Evolutionary conservation across 2,888 invertebrate species (phyloP), one percentile per base, ranked within the genome.

Genomic region (Oegoconia quadripuncta): DNA sequence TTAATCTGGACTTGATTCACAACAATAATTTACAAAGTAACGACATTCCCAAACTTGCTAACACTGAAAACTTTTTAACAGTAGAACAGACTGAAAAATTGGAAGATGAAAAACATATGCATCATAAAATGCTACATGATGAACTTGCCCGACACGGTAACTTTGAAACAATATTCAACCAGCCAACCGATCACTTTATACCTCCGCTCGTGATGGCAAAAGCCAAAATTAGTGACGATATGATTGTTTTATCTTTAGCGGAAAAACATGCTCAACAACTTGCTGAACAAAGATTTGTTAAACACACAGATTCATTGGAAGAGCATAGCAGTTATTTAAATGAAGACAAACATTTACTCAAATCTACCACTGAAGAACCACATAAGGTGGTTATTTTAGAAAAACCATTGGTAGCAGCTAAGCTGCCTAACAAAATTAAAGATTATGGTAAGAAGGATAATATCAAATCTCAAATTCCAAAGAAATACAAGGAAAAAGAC

Each of bases 191-290:
- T 49, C 88, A 88, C 50, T 88, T 88, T 51, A 74, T 88, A 16
- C 88, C 88, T 3, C 88, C 88, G 3, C 51, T 88, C 17, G 88
- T 88, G 2, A 88, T 88, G 83, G 88, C 88, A 16, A 88, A 87
- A 50, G 79, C 88, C 34, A 88, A 78, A 65, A 67, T 86, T 16
- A 81, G 80, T 47, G 77, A 88, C 43, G 88, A 88, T 37, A 87
- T 88, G 88, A 86, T 75, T 17, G 84, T 87, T 30, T 60, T 88
- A 44, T 86, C 88, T 3, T 59, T 88, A 55, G 66, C 87, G 72
- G 80, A 84, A 73, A 78, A 88, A 68, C 73, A 83, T 61, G 78
- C 81, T 14, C 81, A 89, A 61, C 78, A 82, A 55, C 45, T 81
- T 22, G 74, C 78, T 39, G 78, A 78, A 55, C 67, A 75, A 42